phyloP scores from a whole-genome alignment of 2,888 invertebrate genomes.

The Sisyra terminalis region DNA sequence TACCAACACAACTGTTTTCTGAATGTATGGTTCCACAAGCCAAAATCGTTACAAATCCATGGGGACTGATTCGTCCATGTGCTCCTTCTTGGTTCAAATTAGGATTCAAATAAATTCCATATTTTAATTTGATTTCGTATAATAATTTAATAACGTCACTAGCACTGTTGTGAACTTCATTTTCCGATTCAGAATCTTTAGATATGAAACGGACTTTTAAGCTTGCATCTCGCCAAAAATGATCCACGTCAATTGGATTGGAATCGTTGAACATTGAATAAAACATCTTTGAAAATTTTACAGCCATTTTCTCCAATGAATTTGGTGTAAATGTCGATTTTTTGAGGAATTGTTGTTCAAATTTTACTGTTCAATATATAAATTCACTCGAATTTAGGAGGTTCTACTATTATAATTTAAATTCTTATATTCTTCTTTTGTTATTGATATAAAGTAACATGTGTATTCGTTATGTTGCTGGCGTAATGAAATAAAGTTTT shows the following conservation, averaged over 20 bases:
- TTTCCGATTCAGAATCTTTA: constrained; percentile 15
- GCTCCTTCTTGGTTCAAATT: constrained; percentile 38
- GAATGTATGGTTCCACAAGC: constrained; percentile 46
- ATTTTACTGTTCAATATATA: neutral
- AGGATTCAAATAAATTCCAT: constrained; percentile 39
- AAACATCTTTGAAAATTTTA: constrained; percentile 40
- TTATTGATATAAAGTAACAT: constrained; percentile 28
- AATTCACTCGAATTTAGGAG: constrained; percentile 1
- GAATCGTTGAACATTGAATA: constrained; percentile 29
- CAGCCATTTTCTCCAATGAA: constrained; percentile 29
- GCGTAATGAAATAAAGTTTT: constrained; percentile 36
- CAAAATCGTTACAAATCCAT: constrained; percentile 42
- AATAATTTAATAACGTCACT: constrained; percentile 24
- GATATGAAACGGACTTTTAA: constrained; percentile 20
- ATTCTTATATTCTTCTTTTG: constrained; percentile 31
- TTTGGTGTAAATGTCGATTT: constrained; percentile 11
- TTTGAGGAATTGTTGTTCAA: neutral
- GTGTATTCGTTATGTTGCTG: constrained; percentile 27
- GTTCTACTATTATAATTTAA: constrained; percentile 28
- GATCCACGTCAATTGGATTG: constrained; percentile 26
- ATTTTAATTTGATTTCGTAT: constrained; percentile 23
- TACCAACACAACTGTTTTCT: constrained; percentile 32
- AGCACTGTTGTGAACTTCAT: constrained; percentile 19
- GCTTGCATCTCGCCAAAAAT: constrained; percentile 37
- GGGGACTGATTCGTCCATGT: constrained; percentile 36